Evolutionary conservation across 2,888 invertebrate genomes (phyloP), one percentile per base, ranked within the genome.

Genomic region (Drosophila kokeensis): DNA sequence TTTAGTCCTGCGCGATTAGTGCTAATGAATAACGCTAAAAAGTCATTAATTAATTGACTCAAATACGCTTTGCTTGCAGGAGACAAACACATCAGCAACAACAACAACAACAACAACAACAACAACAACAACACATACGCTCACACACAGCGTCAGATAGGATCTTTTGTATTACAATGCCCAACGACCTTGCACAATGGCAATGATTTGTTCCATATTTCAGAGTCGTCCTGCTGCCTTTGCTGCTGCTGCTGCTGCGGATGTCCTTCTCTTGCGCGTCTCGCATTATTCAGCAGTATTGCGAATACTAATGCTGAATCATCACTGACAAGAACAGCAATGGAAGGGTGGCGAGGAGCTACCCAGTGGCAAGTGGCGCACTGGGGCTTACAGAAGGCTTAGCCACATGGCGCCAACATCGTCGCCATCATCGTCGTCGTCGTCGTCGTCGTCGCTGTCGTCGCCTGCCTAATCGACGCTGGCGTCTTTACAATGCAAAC

Each of bases 271-370:
- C 42, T 8, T 27, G 54, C 71, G 76, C 53, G 69, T 65, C 40
- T 54, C 57, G 66, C 79, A 88, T 90, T 90, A 90, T 81, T 87
- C 90, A 90, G 90, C 90, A 87, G 66, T 75, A 80, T 84, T 83
- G 71, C 73, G 72, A 63, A 60, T 57, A 60, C 76, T 72, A 69
- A 4, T 79, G 82, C 83, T 80, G 87, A 88, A 81, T 89, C 91
- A 89, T 81, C 82, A 69, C 57, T 18, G 60, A 52, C 66, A 55
- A 27, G 50, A 29, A 24, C 15, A 11, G 40, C 27, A 29, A 30
- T 4, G 11, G 49, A 48, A 15, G 32, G 36, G 30, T 32, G 61
- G 7, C 42, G 5, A 21, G 40, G 3, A 21, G 11, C 29, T 40
- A 34, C 29, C 24, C 24, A 29, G 38, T 13, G 34, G 40, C n/a